Evolutionary conservation across 2,113 vertebrate species (phyloP), one percentile per base, ranked within the genome.

Genomic region (Rhinolophus sinicus): DNA sequence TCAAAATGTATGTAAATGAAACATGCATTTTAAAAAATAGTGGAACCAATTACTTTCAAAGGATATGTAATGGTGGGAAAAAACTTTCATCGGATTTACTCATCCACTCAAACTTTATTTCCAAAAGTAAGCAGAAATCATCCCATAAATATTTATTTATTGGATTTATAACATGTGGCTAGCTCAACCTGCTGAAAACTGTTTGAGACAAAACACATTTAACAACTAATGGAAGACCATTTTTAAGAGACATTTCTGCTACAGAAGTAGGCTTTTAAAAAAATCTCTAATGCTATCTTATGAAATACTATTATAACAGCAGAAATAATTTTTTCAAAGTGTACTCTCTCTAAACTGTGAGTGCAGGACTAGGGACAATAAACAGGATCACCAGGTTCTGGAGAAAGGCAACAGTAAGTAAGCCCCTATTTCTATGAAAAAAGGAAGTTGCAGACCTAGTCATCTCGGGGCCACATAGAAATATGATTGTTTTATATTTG

Each of bases 1-100:
- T 83, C 54, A 94, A 81, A 90, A 96, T 56, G 86, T 90, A 92
- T 81, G 12, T 90, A 97, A 98, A 97, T 65, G 52, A 97, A 97
- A 38, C 15, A 64, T 81, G 65, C 84, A 91, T 58, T 96, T 98
- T 97, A 97, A 56, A 28, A 97, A 98, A 97, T 82, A 64, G 95
- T 40, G 94, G 38, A 97, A 85, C 86, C 0, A 15, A 64, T 47
- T 90, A 95, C 24, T 84, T 58, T 92, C 38, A 88, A 82, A 85
- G 50, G 60, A 21, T 95, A 9, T 75, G 78, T 97, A 98, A 95
- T 60, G 30, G 13, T 91, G 96, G 16, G 47, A 96, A 88, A 92
- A 92, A 50, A 89, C 90, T 96, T 96, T 78, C 10, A 92, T 88
- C 97, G 94, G 90, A 94, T 98, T 98, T 93, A 94, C 40, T 94